phyloP scores from a whole-genome alignment of 2,888 invertebrate genomes.

The Lamellibrachia satsuma region DNA sequence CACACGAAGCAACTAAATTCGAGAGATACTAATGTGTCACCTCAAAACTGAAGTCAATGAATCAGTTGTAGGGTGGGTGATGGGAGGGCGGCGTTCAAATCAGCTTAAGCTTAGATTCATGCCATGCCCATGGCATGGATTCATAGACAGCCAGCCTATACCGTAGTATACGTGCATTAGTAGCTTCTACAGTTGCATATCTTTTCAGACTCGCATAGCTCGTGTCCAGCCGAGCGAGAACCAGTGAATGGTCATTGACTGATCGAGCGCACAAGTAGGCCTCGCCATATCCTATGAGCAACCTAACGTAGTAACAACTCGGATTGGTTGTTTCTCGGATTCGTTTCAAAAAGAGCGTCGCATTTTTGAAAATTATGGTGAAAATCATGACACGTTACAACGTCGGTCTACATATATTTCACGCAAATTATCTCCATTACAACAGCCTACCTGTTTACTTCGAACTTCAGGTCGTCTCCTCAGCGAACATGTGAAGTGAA shows the following conservation, averaged over 20 bases:
- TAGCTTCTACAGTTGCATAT: not conserved
- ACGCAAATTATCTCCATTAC: not conserved
- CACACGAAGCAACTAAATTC: not conserved
- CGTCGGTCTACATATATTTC: not conserved
- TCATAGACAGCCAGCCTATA: no score
- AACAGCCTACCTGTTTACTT: not conserved
- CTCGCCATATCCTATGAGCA: not conserved
- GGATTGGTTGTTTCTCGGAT: not conserved
- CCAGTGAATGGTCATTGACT: not conserved
- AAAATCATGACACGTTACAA: not conserved
- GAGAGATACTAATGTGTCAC: not conserved
- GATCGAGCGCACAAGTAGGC: not conserved
- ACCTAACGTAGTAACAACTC: not conserved
- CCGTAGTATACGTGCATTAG: no score
- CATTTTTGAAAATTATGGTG: slow-evolving; percentile 1
- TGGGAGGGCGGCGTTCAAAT: no score
- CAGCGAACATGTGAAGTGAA: slow-evolving; percentile 8
- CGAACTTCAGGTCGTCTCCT: not conserved
- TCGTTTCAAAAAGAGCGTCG: not conserved
- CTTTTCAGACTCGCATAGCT: not conserved
- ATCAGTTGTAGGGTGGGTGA: no score
- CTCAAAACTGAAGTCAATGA: not conserved
- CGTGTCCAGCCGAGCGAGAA: not conserved
- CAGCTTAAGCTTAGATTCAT: no score
- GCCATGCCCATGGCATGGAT: no score